Base-by-base conservation (phyloP, 2,797 vertebrate genomes). In the Coregonus ussuriensis region DNA sequence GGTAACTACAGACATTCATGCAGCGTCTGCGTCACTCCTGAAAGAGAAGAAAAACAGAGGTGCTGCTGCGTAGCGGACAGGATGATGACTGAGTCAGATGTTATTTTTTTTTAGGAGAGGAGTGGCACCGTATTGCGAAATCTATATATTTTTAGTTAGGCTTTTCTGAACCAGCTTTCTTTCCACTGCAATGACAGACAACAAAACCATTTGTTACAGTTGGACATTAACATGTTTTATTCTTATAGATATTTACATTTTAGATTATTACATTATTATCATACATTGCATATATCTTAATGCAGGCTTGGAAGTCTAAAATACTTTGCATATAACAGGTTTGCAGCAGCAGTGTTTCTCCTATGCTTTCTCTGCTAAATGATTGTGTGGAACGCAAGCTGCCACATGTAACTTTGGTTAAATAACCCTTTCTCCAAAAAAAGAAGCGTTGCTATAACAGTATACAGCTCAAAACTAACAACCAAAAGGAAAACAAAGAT, bases 341-440 rank as follows among this genome's bases (percentile, higher is more conserved):
- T 81, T 83, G 84, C 86, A 91, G 89, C 89, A 91, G 85, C 87
- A 90, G 74, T 21, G 14, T 51, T 52, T 71, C 71, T 31, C 72
- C 72, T 82, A 65, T 66, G 77, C 80, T 80, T 84, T 73, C 81
- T 89, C 82, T 86, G 82, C 81, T 85, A 81, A 79, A 76, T 89
- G 93, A 95, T 95, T 95, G 93, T 92, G 84, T 91, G 75, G 78
- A 89, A 93, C 89, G 91, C 92, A 91, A 94, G 92, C 92, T 95
- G 92, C 91, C 89, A 91, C 82, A 84, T 83, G 63, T 82, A 89
- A 83, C 90, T 95, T 95, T 94, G 94, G 94, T 93, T 93, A 16
- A 81, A 82, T 85, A 83, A 79, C 72, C 70, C 79, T 84, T 84
- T 65, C 83, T 75, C 72, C 18, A 62, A 52, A 76, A 16, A 9